Percentiles rank a stretch among this genome's conserved stretches.
Evolutionary conservation across 2,888 invertebrate species (phyloP).

Genomic region (Lasius platythorax): DNA sequence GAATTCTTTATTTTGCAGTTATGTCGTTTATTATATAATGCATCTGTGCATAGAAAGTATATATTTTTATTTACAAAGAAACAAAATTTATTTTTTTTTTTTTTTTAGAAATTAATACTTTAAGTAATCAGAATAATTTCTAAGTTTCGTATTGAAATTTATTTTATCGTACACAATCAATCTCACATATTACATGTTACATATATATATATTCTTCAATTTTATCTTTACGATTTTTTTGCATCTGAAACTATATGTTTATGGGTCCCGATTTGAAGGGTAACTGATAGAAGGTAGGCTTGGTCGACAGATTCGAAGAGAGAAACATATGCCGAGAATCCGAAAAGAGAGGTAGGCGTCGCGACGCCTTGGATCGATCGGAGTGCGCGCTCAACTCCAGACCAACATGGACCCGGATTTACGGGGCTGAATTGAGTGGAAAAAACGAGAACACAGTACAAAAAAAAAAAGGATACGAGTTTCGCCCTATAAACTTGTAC

Average conservation of each 20-base stretch:
- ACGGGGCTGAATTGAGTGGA: slow-evolving; percentile 72
- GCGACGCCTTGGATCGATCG: slow-evolving; percentile 81
- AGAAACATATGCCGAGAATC: slow-evolving; percentile 77
- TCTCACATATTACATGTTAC: not conserved
- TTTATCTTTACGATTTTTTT: not conserved
- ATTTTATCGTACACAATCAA: not conserved
- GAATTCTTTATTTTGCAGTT: not conserved
- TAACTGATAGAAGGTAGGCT: slow-evolving; percentile 22
- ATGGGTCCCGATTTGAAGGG: not conserved
- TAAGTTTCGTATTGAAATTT: not conserved
- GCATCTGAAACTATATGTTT: not conserved
- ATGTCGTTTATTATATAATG: not conserved
- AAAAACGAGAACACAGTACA: slow-evolving; percentile 66
- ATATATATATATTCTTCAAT: not conserved
- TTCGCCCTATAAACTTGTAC: slow-evolving; percentile 54
- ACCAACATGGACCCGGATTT: slow-evolving; percentile 80
- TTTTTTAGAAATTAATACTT: not conserved
- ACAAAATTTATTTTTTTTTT: not conserved
- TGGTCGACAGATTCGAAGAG: slow-evolving; percentile 69
- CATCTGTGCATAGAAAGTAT: not conserved
- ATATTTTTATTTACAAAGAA: not conserved
- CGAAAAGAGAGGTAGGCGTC: slow-evolving; percentile 79
- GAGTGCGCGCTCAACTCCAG: slow-evolving; percentile 81
- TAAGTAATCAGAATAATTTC: not conserved
- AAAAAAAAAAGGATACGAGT: slow-evolving; percentile 57